Conservation (phyloP, 2,888 invertebrate genomes). For the Lydus trimaculatus region DNA sequence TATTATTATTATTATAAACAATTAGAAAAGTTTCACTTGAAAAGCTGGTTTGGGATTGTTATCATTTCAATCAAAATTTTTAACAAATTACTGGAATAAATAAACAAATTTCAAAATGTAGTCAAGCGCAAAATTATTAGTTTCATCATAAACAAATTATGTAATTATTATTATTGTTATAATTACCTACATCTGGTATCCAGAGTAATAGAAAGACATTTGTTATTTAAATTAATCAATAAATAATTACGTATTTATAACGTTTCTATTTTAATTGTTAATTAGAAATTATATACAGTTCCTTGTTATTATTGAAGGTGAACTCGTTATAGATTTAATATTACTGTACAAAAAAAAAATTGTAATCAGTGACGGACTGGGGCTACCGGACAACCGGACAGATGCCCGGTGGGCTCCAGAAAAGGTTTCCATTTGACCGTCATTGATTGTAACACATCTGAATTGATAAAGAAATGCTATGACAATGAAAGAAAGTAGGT, state of each 20-base stretch:
- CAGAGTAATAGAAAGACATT: background rate
- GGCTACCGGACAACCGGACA: too few species aligned
- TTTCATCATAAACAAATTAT: background rate
- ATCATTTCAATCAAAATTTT: background rate
- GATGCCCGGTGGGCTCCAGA: too few species aligned
- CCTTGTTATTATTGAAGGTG: constrained; percentile 2
- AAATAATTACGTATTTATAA: background rate
- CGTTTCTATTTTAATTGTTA: background rate
- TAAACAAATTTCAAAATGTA: background rate
- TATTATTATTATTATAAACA: background rate
- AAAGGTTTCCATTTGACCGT: too few species aligned
- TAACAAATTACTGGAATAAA: background rate
- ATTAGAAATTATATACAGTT: background rate
- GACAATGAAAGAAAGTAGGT: background rate
- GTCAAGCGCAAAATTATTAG: background rate
- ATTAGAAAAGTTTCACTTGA: background rate
- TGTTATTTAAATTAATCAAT: background rate
- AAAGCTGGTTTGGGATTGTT: background rate
- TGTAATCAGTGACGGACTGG: too few species aligned
- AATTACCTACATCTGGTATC: background rate
- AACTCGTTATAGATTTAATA: background rate
- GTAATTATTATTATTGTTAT: background rate
- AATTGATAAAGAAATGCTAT: background rate
- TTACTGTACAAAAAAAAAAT: background rate
- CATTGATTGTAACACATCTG: too few species aligned